Base-by-base conservation (phyloP, 2,888 invertebrate species). In the Amphipyra tragopoginis region DNA sequence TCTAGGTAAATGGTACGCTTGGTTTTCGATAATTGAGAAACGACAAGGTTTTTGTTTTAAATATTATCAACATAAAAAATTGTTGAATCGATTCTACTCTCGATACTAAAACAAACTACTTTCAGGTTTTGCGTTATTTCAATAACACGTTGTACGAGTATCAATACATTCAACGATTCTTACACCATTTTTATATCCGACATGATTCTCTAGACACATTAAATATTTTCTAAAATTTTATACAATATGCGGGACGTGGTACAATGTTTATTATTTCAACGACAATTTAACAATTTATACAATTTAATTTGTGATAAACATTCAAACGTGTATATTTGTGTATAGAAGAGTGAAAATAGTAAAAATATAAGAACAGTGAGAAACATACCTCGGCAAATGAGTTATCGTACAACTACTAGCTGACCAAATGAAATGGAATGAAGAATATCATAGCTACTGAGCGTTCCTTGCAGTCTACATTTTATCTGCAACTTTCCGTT, bases 191-290 rank as follows among this genome's bases (percentile, higher is more conserved):
- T 29, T 44, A 68, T 8, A 14, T 21, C 8, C 10, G 7, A 50
- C 40, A 57, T 65, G 14, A 72, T 54, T 54, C 51, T 26, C 15
- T 36, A 51, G 49, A 66, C 60, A 48, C 34, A 36, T 48, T 60
- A 55, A 56, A 72, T 56, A 72, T 65, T 52, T 60, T 38, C 58
- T 58, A 72, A 68, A 72, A 43, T 73, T n/a, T 44, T 70, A 70
- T 67, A 38, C 42, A 59, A 48, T 51, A 49, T 10, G 43, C 10
- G 15, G 38, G 11, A 33, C 72, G 50, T 40, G 43, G 5, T 50
- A 7, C 14, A 65, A 33, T 42, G 48, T 21, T 21, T 21, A 21
- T 21, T 21, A 21, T 51, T 60, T 60, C 15, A 55, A 66, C 43
- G 39, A 52, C 4, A 38, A 39, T 65, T 53, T 51, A 69, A 72